A percentile compares a stretch with the other conserved stretches of the same genome.
phyloP scores from a whole-genome alignment of 2,113 vertebrate species.

The Mobula birostris region DNA sequence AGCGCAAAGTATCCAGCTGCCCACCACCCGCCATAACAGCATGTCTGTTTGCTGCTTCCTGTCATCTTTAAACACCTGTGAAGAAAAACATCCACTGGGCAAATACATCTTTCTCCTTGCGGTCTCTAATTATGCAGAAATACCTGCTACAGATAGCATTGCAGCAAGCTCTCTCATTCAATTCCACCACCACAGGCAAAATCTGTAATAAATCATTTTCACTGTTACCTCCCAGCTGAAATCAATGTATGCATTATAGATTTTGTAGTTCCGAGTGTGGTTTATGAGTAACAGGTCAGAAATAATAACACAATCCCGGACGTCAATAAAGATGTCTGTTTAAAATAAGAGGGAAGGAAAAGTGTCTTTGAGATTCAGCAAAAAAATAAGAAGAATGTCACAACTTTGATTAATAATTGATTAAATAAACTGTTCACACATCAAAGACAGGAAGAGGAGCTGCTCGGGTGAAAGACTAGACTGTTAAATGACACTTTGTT shows the following conservation, averaged over 20 bases:
- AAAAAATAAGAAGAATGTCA: slow-evolving; percentile 77
- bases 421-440: slow-evolving; percentile 80
- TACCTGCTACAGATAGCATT: slow-evolving; percentile 46
- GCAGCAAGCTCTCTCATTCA: slow-evolving; percentile 7
- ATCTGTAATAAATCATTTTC: slow-evolving; percentile 46
- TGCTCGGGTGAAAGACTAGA: slow-evolving; percentile 68
- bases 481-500: slow-evolving; percentile 98
- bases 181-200: slow-evolving; percentile 38
- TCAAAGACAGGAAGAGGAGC: slow-evolving; percentile 97
- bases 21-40: slow-evolving; percentile 37
- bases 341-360: slow-evolving; percentile 64
- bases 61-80: slow-evolving; percentile 46
- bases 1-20: slow-evolving; percentile 49
- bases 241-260: slow-evolving; percentile 38
- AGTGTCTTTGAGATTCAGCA: slow-evolving; percentile 83
- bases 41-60: slow-evolving; percentile 42
- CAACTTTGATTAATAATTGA: slow-evolving; percentile 99
- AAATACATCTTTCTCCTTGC: slow-evolving; percentile 41
- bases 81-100: slow-evolving; percentile 43
- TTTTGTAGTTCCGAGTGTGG: slow-evolving; percentile 21
- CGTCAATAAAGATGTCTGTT: slow-evolving; percentile 56
- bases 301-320: slow-evolving; percentile 50
- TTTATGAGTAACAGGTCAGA: slow-evolving; percentile 36
- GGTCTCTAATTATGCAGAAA: slow-evolving; percentile 37
- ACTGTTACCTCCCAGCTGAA: slow-evolving; percentile 38